Conservation (phyloP, 2,888 invertebrate species). For the Sinelater perroti region DNA sequence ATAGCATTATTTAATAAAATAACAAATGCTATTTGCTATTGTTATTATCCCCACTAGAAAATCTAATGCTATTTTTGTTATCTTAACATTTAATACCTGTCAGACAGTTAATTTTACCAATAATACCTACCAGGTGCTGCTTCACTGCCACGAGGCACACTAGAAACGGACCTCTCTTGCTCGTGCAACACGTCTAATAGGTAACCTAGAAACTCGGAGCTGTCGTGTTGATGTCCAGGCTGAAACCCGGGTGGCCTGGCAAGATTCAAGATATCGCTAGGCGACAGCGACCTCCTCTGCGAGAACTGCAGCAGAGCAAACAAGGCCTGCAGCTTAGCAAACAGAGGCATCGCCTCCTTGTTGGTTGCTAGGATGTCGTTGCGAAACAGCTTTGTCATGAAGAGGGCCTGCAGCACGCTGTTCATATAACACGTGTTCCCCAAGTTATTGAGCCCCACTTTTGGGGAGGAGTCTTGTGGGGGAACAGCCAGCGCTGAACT, state of each 20-base stretch:
- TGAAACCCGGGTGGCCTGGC: conserved; percentile 82
- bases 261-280: conserved; percentile 74
- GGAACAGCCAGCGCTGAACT: conserved; percentile 45
- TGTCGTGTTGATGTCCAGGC: conserved; percentile 84
- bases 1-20: no score
- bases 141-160: conserved; percentile 14
- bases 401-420: conserved; percentile 83
- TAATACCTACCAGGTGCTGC: conserved; percentile 27
- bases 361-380: conserved; percentile 70
- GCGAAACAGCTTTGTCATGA: conserved; percentile 82
- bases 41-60: no score
- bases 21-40: no score
- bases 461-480: conserved; percentile 56
- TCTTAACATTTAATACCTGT: neutral
- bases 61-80: no score
- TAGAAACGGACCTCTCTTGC: conserved; percentile 65
- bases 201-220: conserved; percentile 85
- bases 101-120: no score
- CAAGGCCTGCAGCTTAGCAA: conserved; percentile 71
- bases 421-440: conserved; percentile 93
- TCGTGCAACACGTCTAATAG: conserved; percentile 78
- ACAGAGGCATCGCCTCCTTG: conserved; percentile 66
- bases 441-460: conserved; percentile 82
- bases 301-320: conserved; percentile 79
- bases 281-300: conserved; percentile 71